Evolutionary conservation across 2,888 invertebrate species (phyloP).

Genomic region (Drosophila flavopinicola): DNA sequence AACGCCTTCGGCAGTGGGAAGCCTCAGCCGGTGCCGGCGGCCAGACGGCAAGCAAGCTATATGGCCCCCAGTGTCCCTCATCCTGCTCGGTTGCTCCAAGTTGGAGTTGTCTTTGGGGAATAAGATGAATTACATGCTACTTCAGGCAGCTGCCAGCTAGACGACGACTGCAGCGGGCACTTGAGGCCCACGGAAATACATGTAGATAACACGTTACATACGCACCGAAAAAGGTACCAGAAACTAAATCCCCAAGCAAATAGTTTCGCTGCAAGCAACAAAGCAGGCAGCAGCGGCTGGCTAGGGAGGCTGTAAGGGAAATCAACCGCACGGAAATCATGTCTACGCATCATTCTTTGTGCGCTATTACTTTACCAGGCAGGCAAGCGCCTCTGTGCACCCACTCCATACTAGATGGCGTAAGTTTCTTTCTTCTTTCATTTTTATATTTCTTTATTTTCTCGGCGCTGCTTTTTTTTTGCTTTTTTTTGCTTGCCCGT

Average conservation of each 20-base stretch:
- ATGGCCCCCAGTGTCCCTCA: background rate
- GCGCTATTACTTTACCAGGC: slow-evolving; percentile 66
- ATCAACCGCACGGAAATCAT: slow-evolving; percentile 82
- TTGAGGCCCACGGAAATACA: slow-evolving; percentile 49
- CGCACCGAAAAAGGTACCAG: slow-evolving; percentile 70
- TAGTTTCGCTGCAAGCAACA: slow-evolving; percentile 61
- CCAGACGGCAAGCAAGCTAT: too few species aligned
- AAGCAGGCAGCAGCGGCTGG: background rate
- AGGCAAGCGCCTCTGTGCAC: background rate
- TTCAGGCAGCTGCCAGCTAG: slow-evolving; percentile 66
- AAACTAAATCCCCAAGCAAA: slow-evolving; percentile 79
- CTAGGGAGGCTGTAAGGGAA: slow-evolving; percentile 40
- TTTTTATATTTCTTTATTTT: slow-evolving; percentile 19
- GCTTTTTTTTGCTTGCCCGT: slow-evolving; percentile 6
- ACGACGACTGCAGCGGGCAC: slow-evolving; percentile 42
- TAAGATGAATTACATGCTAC: slow-evolving; percentile 81
- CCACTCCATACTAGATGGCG: slow-evolving; percentile 5
- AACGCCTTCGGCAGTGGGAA: slow-evolving; percentile 48
- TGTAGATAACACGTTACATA: slow-evolving; percentile 67
- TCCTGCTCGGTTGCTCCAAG: too few species aligned
- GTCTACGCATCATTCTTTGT: slow-evolving; percentile 82
- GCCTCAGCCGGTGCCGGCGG: slow-evolving; percentile 2
- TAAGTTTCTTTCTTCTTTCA: slow-evolving; percentile 25
- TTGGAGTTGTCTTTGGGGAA: slow-evolving; percentile 73
- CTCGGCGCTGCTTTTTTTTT: slow-evolving; percentile 15